Base-by-base conservation (phyloP, 2,113 vertebrate genomes). In the Solenodon paradoxus region DNA sequence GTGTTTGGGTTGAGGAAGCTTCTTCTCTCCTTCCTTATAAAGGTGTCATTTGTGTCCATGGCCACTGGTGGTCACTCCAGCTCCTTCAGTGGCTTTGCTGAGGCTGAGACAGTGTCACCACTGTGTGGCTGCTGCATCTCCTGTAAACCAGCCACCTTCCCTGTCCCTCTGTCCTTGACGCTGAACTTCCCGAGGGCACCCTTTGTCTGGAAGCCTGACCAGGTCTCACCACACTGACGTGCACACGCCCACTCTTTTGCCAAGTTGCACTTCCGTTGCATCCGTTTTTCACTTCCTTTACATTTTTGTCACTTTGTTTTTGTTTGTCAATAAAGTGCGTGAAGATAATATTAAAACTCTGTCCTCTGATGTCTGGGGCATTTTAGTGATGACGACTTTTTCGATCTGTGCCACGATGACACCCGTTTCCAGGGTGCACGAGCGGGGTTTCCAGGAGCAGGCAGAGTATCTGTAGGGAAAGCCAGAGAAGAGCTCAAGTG, bases 251-350 rank as follows among this genome's bases (percentile, higher is more conserved):
- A 38, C 11, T 82, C 20, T 53, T 32, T 64, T 53, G 24, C 22
- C 26, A 69, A 30, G 35, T 26, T 49, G 28, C 24, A 12, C 59
- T 57, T 79, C 9, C 45, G 12, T 81, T 91, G 30, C 42, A 89
- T 89, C 78, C 13, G 17, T 74, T 94, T 83, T 74, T 83, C 26
- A 68, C 51, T 90, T 83, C 8, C 17, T 64, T 81, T 42, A 45
- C 35, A 20, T 10, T 72, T 35, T 71, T 47, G 82, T 92, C 90
- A 59, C 42, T 63, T 86, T 28, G 24, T 10, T 71, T 93, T 68
- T 63, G n/a, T 53, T 79, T 51, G 9, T 71, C 28, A 49, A 35
- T 57, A 49, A 88, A 72, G 79, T 51, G 9, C 5, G 1, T 32
- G 22, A 42, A 84, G 40, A 28, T 80, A 20, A 71, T 88, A 79